Percentiles rank a stretch among this genome's conserved stretches.
Conservation (phyloP, 2,113 vertebrate species). For the Syrmaticus mikado region DNA sequence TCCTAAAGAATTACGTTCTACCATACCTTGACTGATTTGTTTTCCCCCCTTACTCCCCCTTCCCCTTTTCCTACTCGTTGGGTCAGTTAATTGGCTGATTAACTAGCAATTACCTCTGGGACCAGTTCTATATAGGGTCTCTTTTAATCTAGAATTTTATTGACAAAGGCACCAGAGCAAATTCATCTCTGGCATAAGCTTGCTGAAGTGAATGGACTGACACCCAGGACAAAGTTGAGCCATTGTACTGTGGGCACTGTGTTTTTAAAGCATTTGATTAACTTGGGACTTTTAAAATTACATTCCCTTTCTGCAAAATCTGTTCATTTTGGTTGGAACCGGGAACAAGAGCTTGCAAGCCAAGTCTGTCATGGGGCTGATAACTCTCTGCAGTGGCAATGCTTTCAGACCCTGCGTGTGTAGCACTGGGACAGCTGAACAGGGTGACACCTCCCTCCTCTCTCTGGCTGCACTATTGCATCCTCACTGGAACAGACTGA, state of each 20-base stretch:
- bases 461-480: background rate
- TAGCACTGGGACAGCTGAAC: background rate
- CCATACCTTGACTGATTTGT: conserved; percentile 75
- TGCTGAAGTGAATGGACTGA: conserved; percentile 17
- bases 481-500: background rate
- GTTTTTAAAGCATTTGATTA: conserved; percentile 51
- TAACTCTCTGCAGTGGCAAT: background rate
- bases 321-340: background rate
- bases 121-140: conserved; percentile 40
- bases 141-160: conserved; percentile 69
- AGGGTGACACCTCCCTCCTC: background rate
- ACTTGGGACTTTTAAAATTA: conserved; percentile 4
- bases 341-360: background rate
- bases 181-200: conserved; percentile 28
- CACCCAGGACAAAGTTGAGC: conserved; percentile 15
- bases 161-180: conserved; percentile 71
- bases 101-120: conserved; percentile 78
- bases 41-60: conserved; percentile 46
- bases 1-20: conserved; percentile 59
- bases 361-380: fast-evolving
- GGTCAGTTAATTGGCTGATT: conserved; percentile 81
- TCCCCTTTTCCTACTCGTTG: conserved; percentile 67
- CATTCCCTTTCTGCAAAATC: conserved; percentile 15
- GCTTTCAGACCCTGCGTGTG: background rate
- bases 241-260: background rate